Conservation (phyloP, 2,888 invertebrate genomes). For the Eueremaeus valkanovi region DNA sequence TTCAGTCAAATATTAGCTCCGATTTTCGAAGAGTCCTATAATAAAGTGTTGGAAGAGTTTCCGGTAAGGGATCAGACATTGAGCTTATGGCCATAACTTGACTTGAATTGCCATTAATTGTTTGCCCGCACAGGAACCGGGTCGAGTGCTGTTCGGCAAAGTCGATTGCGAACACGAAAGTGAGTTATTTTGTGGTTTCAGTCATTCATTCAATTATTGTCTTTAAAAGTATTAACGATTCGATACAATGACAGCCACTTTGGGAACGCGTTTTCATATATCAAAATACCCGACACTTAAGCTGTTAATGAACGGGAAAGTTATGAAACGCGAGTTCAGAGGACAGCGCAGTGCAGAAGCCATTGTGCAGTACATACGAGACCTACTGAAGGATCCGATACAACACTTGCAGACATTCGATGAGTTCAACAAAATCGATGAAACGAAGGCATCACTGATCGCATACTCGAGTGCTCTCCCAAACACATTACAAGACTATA, state of each 20-base stretch:
- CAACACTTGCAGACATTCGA: slow-evolving; percentile 63
- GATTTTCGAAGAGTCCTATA: slow-evolving; percentile 91
- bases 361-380: slow-evolving; percentile 77
- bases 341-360: slow-evolving; percentile 85
- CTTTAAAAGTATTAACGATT: neutral
- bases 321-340: slow-evolving; percentile 84
- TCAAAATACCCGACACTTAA: slow-evolving; percentile 98
- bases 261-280: slow-evolving; percentile 70
- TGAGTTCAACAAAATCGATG: slow-evolving; percentile 51
- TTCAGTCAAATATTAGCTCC: slow-evolving; percentile 96
- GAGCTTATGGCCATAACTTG: no score
- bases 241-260: slow-evolving; percentile 17
- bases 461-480: slow-evolving; percentile 62
- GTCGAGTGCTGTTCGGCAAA: slow-evolving; percentile 87
- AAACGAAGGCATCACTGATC: slow-evolving; percentile 69
- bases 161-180: slow-evolving; percentile 95
- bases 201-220: neutral
- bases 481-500: slow-evolving; percentile 73
- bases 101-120: slow-evolving; percentile 15
- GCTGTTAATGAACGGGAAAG: slow-evolving; percentile 81
- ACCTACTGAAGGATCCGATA: slow-evolving; percentile 81
- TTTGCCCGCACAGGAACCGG: slow-evolving; percentile 53
- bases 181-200: slow-evolving; percentile 52
- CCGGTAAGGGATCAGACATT: slow-evolving; percentile 53
- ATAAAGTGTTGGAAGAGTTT: slow-evolving; percentile 68